Evolutionary conservation across 2,797 vertebrate species (phyloP), one percentile per base, ranked within the genome.

Genomic region (Urophycis tenuis): DNA sequence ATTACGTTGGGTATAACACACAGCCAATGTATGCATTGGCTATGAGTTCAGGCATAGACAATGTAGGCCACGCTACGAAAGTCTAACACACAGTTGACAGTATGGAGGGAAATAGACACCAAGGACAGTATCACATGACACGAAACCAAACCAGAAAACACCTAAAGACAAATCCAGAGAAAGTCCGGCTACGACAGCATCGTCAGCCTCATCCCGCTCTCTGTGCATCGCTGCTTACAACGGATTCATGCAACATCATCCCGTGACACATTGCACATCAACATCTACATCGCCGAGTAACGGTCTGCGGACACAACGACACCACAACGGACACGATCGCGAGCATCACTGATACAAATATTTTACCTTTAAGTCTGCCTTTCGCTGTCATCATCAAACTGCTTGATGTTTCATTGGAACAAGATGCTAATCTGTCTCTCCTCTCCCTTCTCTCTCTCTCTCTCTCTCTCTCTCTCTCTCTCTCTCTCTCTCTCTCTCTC

Each of bases 281-380:
- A 9, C 49, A 76, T 19, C 35, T 76, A 78, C 82, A 76, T 22
- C 60, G 60, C 60, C 25, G 9, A 25, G 53, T 25, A 25, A 9
- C 53, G 6, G 0, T 53, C 49, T 53, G 49, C 49, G 3, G 81
- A n/a, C 78, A 53, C 78, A 80, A 72, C 76, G 31, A 34, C 7
- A 53, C 79, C 35, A 82, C 79, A 74, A 77, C 33, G 73, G 64
- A 22, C 15, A 78, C 72, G 73, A 85, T 76, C 77, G 10, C 25
- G 77, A 76, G 22, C 69, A 39, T 60, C 74, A 77, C 17, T 77
- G 80, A 81, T 29, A 76, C 60, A 77, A 70, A 69, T 82, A 74
- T 73, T 89, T 92, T 94, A 94, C 93, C 93, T 94, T 94, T 94
- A 85, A 93, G 92, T 93, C 93, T 92, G 91, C 92, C 92, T 93